Base-by-base conservation (phyloP, 37 sponge, comb jelly and placozoan species). In the Oopsacas minuta region DNA sequence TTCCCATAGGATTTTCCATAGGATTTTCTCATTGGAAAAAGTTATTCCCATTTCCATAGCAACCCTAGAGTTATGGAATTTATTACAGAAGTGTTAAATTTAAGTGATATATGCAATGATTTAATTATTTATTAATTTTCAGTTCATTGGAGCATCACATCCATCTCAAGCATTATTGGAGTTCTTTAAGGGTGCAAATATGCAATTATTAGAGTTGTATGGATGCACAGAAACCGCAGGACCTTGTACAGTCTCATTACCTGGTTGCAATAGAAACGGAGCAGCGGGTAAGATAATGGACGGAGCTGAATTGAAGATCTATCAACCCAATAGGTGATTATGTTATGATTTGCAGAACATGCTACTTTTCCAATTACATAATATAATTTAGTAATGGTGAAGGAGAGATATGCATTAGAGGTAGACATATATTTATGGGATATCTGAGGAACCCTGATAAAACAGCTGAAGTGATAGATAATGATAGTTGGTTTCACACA, bases 401-500 rank as follows among this genome's bases (percentile, higher is more conserved):
- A 36, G 88, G 88, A 39, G 88, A 92, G 88, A 89, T 97, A 10
- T 94, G 95, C 38, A 89, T 90, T 84, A 83, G 94, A 37, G 99
- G 99, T 1, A 83, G 99, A 22, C 91, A 94, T 42, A 89, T 97
- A 61, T 97, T 95, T 85, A 94, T 97, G 95, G 99, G 95, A 3
- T 97, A 97, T 82, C 88, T 97, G 84, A 85, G 89, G 23, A 87
- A 91, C 37, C 94, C 91, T 88, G 88, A 86, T 81, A 93, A 95
- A 90, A 95, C 95, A 0, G 84, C 35, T 37, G 91, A 93, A 37
- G 84, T 89, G 37, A 89, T 97, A 38, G 99, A 97, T 87, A 92
- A 94, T 39, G 94, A 97, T 83, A 95, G 95, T 35, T 97, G 99
- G 99, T 94, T 95, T 0, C 99, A 97, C 82, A 90, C 95, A 0